Evolutionary conservation across 2,797 vertebrate genomes (phyloP).

Genomic region (Melanotaenia parkinsoni): DNA sequence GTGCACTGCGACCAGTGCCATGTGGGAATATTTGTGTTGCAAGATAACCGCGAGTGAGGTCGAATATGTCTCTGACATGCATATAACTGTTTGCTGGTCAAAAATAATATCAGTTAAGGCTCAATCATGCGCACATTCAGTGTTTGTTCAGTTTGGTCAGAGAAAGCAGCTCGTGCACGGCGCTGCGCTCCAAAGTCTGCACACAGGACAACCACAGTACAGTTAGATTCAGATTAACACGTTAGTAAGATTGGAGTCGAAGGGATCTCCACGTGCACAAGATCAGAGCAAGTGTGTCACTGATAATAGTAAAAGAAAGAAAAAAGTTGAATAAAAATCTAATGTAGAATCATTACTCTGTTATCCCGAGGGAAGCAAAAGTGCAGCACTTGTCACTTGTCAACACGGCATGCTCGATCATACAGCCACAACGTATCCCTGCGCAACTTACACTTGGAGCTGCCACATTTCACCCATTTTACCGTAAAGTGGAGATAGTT

Average conservation of each 20-base stretch:
- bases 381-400: conserved; percentile 46
- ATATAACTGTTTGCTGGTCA: background rate
- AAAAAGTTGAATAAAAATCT: conserved; percentile 34
- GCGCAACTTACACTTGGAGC: conserved; percentile 16
- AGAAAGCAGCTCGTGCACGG: conserved; percentile 9
- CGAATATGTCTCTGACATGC: background rate
- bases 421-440: conserved; percentile 1
- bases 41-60: conserved; percentile 24
- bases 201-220: conserved; percentile 27
- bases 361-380: conserved; percentile 36
- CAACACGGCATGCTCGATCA: background rate
- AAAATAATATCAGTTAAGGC: background rate
- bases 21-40: conserved; percentile 32
- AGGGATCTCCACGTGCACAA: conserved; percentile 5
- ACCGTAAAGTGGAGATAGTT: conserved; percentile 26
- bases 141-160: conserved; percentile 9
- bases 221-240: conserved; percentile 9
- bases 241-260: conserved; percentile 6
- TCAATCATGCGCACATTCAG: background rate
- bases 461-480: conserved; percentile 28
- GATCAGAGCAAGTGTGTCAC: conserved; percentile 39
- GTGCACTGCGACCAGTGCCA: conserved; percentile 31
- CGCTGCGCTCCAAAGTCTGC: conserved; percentile 48
- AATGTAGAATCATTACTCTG: background rate
- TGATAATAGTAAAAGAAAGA: background rate